phyloP scores from a whole-genome alignment of 2,113 vertebrate genomes.

The Edolisoma coerulescens region DNA sequence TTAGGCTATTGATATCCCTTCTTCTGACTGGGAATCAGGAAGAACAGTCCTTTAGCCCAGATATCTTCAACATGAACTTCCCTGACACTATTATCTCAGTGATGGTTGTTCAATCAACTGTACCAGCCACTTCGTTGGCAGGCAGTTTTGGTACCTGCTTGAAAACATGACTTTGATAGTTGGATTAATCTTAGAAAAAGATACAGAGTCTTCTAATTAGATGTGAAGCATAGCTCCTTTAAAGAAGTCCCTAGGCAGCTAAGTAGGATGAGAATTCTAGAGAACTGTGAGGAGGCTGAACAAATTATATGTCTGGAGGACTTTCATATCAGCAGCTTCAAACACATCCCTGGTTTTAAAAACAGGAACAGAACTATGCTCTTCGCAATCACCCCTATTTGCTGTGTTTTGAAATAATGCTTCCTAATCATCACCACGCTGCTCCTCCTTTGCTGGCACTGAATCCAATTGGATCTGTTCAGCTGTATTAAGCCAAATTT shows the following conservation, averaged over 20 bases:
- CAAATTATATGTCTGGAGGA: neutral
- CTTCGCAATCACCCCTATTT: neutral
- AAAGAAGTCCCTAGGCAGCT: neutral
- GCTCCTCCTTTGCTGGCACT: neutral
- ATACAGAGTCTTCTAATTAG: neutral
- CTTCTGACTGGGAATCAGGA: neutral
- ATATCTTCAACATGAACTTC: neutral
- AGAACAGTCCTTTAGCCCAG: neutral
- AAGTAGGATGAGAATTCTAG: neutral
- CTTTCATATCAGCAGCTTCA: neutral
- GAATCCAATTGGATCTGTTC: neutral
- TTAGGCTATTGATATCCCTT: neutral
- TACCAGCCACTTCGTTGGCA: neutral
- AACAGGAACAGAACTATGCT: neutral
- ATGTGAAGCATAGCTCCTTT: neutral
- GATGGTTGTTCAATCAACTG: neutral
- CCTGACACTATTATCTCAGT: neutral
- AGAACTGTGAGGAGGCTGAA: neutral
- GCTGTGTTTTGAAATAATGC: neutral
- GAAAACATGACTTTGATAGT: neutral
- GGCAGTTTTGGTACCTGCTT: neutral
- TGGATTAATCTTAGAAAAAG: neutral
- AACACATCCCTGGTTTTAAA: neutral
- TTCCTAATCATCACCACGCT: neutral
- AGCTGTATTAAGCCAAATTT: neutral